Percentiles rank a stretch among this genome's conserved stretches.
phyloP scores from a whole-genome alignment of 2,797 vertebrate species.

The Arrhamphus sclerolepis region DNA sequence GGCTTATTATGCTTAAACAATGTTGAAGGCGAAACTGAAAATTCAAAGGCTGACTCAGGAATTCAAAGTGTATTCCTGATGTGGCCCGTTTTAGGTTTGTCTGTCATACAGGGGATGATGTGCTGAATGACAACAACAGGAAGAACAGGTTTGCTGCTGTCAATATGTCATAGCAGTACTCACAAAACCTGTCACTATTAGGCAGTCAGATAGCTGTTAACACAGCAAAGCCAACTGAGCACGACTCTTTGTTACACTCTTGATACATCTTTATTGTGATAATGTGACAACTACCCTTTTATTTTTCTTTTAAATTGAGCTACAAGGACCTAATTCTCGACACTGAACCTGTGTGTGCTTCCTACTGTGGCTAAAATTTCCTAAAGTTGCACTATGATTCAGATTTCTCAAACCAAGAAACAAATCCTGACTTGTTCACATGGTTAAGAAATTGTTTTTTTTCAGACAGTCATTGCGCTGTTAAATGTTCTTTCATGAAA shows the following conservation, averaged over 20 bases:
- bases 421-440: constrained; percentile 3
- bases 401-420: neutral
- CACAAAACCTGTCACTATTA: constrained; percentile 6
- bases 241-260: constrained; percentile 11
- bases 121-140: constrained; percentile 48
- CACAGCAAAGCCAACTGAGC: neutral
- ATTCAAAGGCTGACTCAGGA: constrained; percentile 58
- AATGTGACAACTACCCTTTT: constrained; percentile 7
- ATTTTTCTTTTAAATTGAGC: constrained; percentile 2
- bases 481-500: neutral
- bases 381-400: constrained; percentile 14
- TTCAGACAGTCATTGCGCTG: neutral
- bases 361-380: constrained; percentile 1
- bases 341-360: constrained; percentile 1
- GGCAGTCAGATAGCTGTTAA: constrained; percentile 1
- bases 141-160: constrained; percentile 68
- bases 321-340: neutral
- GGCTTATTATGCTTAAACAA: constrained; percentile 3
- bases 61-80: constrained; percentile 35
- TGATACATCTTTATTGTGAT: constrained; percentile 4
- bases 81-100: constrained; percentile 44
- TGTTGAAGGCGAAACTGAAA: constrained; percentile 30
- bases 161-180: constrained; percentile 5
- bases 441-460: constrained; percentile 4
- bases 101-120: constrained; percentile 49